Conservation (phyloP, 2,113 vertebrate genomes). For the Rhagologus leucostigma region DNA sequence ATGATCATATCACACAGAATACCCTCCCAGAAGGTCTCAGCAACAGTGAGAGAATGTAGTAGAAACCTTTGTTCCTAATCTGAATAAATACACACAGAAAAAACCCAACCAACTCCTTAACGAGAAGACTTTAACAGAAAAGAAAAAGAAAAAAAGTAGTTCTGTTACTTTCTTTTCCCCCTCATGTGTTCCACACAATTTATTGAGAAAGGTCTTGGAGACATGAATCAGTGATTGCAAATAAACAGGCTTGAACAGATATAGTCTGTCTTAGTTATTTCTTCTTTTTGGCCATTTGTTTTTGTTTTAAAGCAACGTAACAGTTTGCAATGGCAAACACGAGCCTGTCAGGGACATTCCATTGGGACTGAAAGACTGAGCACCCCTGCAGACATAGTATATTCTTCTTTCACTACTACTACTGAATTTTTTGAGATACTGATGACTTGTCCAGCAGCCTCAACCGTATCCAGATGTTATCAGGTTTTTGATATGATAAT, state of each 20-base stretch:
- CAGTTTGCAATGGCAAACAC: background rate
- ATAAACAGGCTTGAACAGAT: background rate
- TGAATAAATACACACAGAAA: background rate
- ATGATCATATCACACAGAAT: background rate
- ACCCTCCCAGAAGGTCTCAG: background rate
- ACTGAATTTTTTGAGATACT: background rate
- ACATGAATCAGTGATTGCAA: background rate
- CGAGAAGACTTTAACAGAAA: background rate
- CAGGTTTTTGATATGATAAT: background rate
- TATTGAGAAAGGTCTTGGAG: background rate
- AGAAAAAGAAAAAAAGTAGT: background rate
- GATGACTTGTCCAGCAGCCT: background rate
- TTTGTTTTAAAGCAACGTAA: background rate
- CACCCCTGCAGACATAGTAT: background rate
- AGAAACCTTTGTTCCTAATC: background rate
- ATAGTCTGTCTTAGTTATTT: background rate
- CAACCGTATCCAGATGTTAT: constrained; percentile 24
- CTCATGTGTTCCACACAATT: background rate
- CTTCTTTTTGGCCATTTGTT: background rate
- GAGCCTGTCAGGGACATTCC: background rate
- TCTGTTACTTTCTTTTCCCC: no score
- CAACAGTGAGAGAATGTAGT: background rate
- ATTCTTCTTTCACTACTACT: background rate
- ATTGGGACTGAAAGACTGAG: background rate
- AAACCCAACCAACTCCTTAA: background rate